These are phyloP conservation scores for Seira sanloemensis DNA, from an alignment of 2,888 invertebrate genomes.

Conservation along the genomic window DNA sequence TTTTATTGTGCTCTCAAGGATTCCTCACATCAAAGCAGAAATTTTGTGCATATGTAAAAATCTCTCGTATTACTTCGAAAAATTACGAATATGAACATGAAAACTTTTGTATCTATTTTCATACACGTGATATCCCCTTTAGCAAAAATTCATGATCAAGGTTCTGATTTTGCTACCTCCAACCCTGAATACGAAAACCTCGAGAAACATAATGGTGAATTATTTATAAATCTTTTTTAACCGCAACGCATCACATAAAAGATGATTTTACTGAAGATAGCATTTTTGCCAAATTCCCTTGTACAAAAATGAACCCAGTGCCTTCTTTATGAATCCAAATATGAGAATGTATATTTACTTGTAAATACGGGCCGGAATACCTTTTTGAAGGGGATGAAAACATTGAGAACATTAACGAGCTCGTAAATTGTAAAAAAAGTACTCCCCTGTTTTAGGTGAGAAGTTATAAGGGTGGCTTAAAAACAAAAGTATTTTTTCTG, in stretches of 20 bases:
- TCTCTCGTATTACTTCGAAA: neutral
- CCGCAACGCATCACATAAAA: neutral
- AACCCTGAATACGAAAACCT: neutral
- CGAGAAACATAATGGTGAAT: too few relatives aligned
- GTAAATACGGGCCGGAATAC: neutral
- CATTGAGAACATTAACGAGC: neutral
- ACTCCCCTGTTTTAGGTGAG: conserved; percentile 10
- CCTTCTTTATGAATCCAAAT: neutral
- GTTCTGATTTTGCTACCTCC: neutral
- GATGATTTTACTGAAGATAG: neutral
- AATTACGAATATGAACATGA: neutral
- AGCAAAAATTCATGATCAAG: neutral
- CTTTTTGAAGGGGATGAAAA: conserved; percentile 7
- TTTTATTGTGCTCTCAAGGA: too few relatives aligned
- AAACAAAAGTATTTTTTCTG: conserved; percentile 10
- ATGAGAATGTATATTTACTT: neutral
- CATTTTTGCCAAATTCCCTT: neutral
- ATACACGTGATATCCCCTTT: neutral
- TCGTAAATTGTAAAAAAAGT: neutral
- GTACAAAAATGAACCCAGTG: conserved; percentile 1
- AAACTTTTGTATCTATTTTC: neutral
- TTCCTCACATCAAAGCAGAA: too few relatives aligned
- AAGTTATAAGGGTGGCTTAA: conserved; percentile 8
- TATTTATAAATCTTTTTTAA: too few relatives aligned
- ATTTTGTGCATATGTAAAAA: too few relatives aligned